Conservation (phyloP, 2,113 vertebrate genomes). For the Oryctolagus cuniculus region mOryCun1.1 NC_091446.1:75535001-75535500, state of each 20-base stretch:
- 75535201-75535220: constrained; percentile 14
- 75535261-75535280: neutral
- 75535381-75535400: no score
- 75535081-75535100: constrained; percentile 2
- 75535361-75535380: no score
- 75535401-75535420: no score
- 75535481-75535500: no score
- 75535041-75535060: constrained; percentile 13
- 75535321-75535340: no score
- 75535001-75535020: neutral
- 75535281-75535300: no score
- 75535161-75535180: neutral
- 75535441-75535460: no score
- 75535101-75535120: constrained; percentile 5
- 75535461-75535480: no score
- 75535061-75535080: constrained; percentile 29
- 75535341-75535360: no score
- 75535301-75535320: no score
- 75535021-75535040: neutral
- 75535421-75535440: no score
- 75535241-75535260: neutral
- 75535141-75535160: neutral
- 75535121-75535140: neutral
- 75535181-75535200: neutral
- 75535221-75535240: neutral